A percentile compares a stretch with the other conserved stretches of the same genome.
Conservation (phyloP, 2,888 invertebrate species). For the Julus scanicus region DNA sequence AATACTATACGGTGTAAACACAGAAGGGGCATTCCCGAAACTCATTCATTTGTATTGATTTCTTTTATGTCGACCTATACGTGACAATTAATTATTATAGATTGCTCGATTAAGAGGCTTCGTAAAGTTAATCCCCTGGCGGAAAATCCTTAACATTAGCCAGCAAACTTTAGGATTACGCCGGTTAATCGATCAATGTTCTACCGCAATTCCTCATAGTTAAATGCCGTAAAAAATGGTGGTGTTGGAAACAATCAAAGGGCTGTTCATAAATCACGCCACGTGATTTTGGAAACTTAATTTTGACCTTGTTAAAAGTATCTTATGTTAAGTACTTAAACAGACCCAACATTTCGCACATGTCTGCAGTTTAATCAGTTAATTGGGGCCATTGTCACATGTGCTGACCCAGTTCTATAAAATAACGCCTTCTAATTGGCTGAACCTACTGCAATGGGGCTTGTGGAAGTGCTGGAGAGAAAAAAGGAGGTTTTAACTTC, state of each 20-base stretch:
- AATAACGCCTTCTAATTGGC: too few species aligned
- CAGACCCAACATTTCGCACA: too few species aligned
- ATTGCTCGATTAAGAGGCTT: constrained; percentile 22
- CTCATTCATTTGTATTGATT: constrained; percentile 13
- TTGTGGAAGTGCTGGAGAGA: too few species aligned
- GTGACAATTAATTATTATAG: constrained; percentile 30
- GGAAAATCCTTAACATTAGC: neutral
- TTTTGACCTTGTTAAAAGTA: too few species aligned
- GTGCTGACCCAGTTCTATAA: too few species aligned
- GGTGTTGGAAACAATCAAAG: neutral
- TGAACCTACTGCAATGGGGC: too few species aligned
- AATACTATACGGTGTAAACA: neutral
- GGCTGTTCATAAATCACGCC: neutral
- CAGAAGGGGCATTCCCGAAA: neutral
- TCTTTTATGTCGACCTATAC: constrained; percentile 21
- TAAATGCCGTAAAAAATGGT: neutral
- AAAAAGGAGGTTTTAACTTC: too few species aligned
- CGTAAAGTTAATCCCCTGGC: neutral
- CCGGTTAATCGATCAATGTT: constrained; percentile 3
- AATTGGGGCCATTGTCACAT: too few species aligned
- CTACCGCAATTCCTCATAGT: neutral
- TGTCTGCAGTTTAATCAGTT: too few species aligned
- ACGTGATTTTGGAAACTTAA: too few species aligned
- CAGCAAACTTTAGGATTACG: neutral
- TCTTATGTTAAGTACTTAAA: too few species aligned